A percentile compares a stretch with the other conserved stretches of the same genome.
phyloP scores from a whole-genome alignment of 2,888 invertebrate genomes.

The Himalopsyche japonica region DNA sequence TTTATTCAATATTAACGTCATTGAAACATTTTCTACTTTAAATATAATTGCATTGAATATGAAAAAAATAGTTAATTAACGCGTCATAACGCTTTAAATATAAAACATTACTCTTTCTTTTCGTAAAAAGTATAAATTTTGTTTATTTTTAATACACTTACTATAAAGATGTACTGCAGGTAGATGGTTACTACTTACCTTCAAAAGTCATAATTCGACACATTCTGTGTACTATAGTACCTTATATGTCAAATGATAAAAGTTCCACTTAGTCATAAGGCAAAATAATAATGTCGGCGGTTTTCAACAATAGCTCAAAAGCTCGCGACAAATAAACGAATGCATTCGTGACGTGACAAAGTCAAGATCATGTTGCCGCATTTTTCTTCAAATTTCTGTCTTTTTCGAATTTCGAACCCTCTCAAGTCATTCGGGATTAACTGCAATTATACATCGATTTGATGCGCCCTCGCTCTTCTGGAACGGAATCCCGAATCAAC shows the following conservation, averaged over 20 bases:
- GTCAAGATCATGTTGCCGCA: background rate
- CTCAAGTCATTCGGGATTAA: constrained; percentile 11
- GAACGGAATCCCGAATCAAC: background rate
- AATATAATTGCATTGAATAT: background rate
- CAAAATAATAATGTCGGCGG: constrained; percentile 24
- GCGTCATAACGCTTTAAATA: no score
- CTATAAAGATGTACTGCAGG: background rate
- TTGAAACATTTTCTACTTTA: background rate
- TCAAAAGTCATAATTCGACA: background rate
- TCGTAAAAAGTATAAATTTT: background rate
- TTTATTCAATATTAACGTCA: no score
- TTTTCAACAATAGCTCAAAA: constrained; percentile 21
- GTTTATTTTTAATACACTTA: background rate
- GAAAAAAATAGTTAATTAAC: background rate
- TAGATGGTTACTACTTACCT: background rate
- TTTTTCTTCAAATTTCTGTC: constrained; percentile 1
- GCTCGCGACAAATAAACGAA: constrained; percentile 14
- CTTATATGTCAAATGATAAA: constrained; percentile 30
- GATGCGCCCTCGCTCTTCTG: background rate
- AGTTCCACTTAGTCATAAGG: constrained; percentile 34
- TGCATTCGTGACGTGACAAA: background rate
- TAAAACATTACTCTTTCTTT: no score
- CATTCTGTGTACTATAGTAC: background rate
- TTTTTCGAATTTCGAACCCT: background rate
- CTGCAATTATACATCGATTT: constrained; percentile 14